These are phyloP conservation scores for Morone chrysops DNA, from an alignment of 2,113 vertebrate species.

Conservation along the genomic window DNA sequence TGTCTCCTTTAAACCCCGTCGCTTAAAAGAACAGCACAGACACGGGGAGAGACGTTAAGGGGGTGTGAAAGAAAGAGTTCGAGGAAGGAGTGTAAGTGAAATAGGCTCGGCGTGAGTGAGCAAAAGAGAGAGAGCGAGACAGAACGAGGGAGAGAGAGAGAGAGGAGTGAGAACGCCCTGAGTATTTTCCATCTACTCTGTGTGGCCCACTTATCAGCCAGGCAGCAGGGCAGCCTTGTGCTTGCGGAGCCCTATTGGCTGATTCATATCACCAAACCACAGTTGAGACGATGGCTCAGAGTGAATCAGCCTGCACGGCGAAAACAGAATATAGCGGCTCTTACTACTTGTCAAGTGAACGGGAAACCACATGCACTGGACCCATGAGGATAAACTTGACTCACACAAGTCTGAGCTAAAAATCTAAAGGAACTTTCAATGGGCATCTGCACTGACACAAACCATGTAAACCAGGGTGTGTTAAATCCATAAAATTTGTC, in stretches of 20 bases:
- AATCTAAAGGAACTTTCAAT: background rate
- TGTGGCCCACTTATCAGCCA: conserved; percentile 76
- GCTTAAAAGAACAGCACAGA: conserved; percentile 67
- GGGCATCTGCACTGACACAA: background rate
- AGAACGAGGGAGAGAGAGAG: conserved; percentile 26
- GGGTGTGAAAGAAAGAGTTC: conserved; percentile 59
- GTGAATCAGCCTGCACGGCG: conserved; percentile 62
- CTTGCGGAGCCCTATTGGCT: conserved; percentile 70
- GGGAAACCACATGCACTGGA: conserved; percentile 39
- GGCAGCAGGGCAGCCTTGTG: conserved; percentile 67
- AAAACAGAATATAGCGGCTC: conserved; percentile 52
- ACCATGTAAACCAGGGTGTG: background rate
- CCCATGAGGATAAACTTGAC: conserved; percentile 2
- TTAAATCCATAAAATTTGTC: background rate
- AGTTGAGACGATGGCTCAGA: conserved; percentile 64
- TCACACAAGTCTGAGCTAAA: background rate
- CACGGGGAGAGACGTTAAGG: conserved; percentile 42
- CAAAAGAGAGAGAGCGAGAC: conserved; percentile 26
- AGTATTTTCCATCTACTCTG: conserved; percentile 71
- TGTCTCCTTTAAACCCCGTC: conserved; percentile 68
- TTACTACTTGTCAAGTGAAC: conserved; percentile 48
- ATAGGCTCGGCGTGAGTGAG: conserved; percentile 12
- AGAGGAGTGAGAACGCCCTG: conserved; percentile 49
- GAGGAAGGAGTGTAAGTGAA: conserved; percentile 45
- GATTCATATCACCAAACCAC: conserved; percentile 75